These are phyloP conservation scores for Polypterus senegalus DNA, from an alignment of 2,113 vertebrate genomes.

Conservation along the genomic window DNA sequence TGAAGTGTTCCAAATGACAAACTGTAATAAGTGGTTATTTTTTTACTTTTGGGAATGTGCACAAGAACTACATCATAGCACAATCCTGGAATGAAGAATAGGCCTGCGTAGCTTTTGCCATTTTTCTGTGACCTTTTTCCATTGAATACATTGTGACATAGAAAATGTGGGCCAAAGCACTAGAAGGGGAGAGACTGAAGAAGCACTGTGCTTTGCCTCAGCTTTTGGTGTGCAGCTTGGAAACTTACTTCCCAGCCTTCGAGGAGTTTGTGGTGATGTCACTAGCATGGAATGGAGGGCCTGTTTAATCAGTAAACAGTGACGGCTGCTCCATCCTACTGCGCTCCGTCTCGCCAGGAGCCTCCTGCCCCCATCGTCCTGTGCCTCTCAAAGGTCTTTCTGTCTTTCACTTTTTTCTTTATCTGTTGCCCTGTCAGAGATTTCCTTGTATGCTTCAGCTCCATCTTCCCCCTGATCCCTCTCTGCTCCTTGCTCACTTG, in stretches of 20 bases:
- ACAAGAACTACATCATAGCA: too few relatives aligned
- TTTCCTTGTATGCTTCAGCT: neutral
- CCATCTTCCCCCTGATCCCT: conserved; percentile 12
- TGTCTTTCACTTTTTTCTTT: neutral
- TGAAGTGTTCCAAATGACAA: too few relatives aligned
- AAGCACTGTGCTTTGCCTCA: conserved; percentile 30
- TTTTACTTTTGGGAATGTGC: too few relatives aligned
- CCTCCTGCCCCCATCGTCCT: conserved; percentile 29
- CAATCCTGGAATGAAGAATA: too few relatives aligned
- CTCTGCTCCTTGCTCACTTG: conserved; percentile 17
- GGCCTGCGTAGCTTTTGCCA: too few relatives aligned
- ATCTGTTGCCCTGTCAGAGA: neutral
- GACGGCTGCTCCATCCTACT: conserved; percentile 33
- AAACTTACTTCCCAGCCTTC: conserved; percentile 29
- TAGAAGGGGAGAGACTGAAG: conserved; percentile 19
- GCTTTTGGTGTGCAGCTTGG: conserved; percentile 24
- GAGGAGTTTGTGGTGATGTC: conserved; percentile 37
- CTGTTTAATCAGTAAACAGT: conserved; percentile 41
- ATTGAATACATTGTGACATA: neutral
- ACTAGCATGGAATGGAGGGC: conserved; percentile 42
- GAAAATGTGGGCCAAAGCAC: too few relatives aligned
- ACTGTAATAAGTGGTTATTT: too few relatives aligned
- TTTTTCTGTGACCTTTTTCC: too few relatives aligned
- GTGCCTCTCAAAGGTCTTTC: neutral
- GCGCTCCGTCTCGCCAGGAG: conserved; percentile 36